phyloP scores from a whole-genome alignment of 2,888 invertebrate species.

The Hetaerina titia region DNA sequence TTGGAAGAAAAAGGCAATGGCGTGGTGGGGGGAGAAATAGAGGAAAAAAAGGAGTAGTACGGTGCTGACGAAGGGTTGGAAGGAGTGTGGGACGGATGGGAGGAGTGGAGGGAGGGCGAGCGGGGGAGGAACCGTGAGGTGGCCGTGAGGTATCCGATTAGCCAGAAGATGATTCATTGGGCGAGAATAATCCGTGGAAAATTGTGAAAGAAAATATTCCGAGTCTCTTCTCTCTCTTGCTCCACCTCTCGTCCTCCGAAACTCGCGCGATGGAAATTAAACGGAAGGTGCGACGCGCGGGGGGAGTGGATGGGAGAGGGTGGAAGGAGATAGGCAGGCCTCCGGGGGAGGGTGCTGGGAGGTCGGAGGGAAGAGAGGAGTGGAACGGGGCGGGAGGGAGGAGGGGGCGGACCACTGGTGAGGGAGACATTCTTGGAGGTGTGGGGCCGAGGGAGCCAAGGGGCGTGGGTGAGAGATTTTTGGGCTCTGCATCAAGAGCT shows the following conservation, averaged over 20 bases:
- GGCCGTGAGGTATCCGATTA: slow-evolving; percentile 45
- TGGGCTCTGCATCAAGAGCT: too few relatives aligned
- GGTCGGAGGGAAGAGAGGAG: not conserved
- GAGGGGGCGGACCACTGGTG: not conserved
- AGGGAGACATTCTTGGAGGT: not conserved
- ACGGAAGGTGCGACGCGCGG: slow-evolving; percentile 42
- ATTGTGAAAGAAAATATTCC: slow-evolving; percentile 64
- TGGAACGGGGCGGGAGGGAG: not conserved
- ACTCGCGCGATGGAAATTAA: slow-evolving; percentile 41
- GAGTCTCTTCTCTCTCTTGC: not conserved
- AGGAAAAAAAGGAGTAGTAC: not conserved
- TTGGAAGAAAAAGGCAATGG: not conserved
- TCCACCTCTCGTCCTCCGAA: not conserved
- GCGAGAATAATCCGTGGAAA: slow-evolving; percentile 66
- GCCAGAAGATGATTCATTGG: slow-evolving; percentile 54
- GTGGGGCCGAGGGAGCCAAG: not conserved
- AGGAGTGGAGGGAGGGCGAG: not conserved
- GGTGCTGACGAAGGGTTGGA: not conserved
- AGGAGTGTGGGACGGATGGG: not conserved
- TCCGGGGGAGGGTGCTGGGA: not conserved
- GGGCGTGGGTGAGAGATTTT: not conserved
- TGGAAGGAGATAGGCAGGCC: not conserved
- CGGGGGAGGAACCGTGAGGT: not conserved
- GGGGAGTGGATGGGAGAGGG: not conserved
- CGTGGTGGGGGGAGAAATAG: not conserved